A percentile compares a stretch with the other conserved stretches of the same genome.
Conservation (phyloP, 1,140 invertebrate genomes). For the Aplysia californica region DNA sequence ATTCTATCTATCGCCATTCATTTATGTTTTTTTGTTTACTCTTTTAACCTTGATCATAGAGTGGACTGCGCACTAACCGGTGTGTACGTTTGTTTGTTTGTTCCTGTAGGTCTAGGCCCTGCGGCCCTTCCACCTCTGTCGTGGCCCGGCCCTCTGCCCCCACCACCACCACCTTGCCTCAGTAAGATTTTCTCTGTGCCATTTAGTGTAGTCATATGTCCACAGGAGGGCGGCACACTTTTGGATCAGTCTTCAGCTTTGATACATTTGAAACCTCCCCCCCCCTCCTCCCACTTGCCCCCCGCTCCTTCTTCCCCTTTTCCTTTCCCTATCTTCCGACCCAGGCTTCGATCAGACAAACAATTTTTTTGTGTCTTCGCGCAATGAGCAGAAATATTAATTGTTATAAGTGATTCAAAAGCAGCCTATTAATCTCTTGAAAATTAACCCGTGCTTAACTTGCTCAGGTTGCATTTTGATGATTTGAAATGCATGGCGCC, state of each 20-base stretch:
- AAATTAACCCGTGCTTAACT: too few species aligned
- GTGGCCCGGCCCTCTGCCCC: conserved; percentile 22
- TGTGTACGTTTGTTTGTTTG: conserved; percentile 25
- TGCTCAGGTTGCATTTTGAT: too few species aligned
- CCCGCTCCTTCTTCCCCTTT: not conserved
- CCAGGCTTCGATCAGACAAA: too few species aligned
- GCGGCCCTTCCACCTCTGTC: conserved; percentile 2
- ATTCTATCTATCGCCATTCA: not conserved
- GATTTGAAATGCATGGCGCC: too few species aligned
- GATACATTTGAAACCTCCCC: too few species aligned
- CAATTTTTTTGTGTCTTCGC: too few species aligned
- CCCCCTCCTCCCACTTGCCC: not conserved
- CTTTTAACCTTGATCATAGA: not conserved
- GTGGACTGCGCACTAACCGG: conserved; percentile 16
- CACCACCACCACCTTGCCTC: conserved; percentile 14
- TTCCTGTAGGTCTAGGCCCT: conserved; percentile 25
- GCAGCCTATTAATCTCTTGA: too few species aligned
- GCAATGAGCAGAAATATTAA: too few species aligned
- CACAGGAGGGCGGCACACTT: not conserved
- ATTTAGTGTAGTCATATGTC: too few species aligned
- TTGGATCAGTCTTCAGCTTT: too few species aligned
- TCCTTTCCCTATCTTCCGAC: not conserved
- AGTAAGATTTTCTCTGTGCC: conserved; percentile 11
- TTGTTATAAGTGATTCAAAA: too few species aligned
- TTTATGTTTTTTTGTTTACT: not conserved